A percentile compares a stretch with the other conserved stretches of the same genome.
These are phyloP conservation scores for Enteromius argenteus DNA, from an alignment of 2,797 vertebrate species.

Conservation along the genomic window DNA sequence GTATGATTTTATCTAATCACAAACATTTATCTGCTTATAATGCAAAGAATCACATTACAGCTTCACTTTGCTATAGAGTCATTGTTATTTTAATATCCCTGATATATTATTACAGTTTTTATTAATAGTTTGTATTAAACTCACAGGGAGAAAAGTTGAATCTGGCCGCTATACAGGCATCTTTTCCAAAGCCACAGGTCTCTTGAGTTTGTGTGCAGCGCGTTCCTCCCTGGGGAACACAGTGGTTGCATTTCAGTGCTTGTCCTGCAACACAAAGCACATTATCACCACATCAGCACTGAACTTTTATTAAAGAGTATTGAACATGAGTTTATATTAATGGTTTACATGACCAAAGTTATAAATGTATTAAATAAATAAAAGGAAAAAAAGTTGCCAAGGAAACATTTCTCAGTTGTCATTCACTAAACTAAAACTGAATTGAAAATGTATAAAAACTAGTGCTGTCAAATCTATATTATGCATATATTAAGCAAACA, in stretches of 20 bases:
- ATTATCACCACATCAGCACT: not conserved
- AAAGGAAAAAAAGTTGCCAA: not conserved
- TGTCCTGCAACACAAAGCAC: slow-evolving; percentile 14
- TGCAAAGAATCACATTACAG: not conserved
- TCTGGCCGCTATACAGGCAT: not conserved
- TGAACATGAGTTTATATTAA: not conserved
- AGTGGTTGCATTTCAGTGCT: slow-evolving; percentile 37
- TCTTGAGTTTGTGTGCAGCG: slow-evolving; percentile 4
- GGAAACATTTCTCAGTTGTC: not conserved
- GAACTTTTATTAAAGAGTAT: not conserved
- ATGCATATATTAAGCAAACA: too few species aligned
- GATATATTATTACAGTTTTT: not conserved
- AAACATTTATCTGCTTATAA: not conserved
- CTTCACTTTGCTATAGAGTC: not conserved
- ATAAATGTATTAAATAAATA: not conserved
- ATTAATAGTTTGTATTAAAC: not conserved
- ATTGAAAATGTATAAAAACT: not conserved
- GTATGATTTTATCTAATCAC: not conserved
- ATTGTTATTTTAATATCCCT: not conserved
- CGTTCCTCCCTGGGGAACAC: not conserved
- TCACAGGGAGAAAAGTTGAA: slow-evolving; percentile 24
- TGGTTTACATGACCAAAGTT: not conserved
- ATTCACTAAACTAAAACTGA: not conserved
- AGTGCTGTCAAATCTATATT: too few species aligned
- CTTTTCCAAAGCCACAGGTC: not conserved